Evolutionary conservation across 2,888 invertebrate species (phyloP).

Genomic region (Cataglyphis cursor): DNA sequence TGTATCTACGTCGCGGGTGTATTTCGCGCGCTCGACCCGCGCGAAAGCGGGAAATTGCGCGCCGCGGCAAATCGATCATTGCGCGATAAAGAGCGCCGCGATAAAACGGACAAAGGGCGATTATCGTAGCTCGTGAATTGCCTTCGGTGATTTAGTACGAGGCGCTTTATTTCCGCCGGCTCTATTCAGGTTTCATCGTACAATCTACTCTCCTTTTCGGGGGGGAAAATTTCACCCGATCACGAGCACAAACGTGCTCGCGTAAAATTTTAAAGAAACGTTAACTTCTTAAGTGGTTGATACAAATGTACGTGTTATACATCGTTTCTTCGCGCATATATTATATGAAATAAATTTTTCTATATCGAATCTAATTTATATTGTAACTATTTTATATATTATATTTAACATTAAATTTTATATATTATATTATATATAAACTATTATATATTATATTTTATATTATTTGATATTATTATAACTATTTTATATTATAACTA

Average conservation of each 20-base stretch:
- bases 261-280: slow-evolving; percentile 12
- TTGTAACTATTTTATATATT: too few species aligned
- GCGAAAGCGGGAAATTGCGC: slow-evolving; percentile 74
- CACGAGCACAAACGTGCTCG: neutral
- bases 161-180: slow-evolving; percentile 53
- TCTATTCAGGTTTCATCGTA: slow-evolving; percentile 52
- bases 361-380: neutral
- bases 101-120: slow-evolving; percentile 68
- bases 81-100: slow-evolving; percentile 64
- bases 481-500: neutral
- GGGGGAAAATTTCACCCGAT: slow-evolving; percentile 20
- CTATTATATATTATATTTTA: too few species aligned
- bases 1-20: neutral
- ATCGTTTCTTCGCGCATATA: neutral
- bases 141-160: slow-evolving; percentile 58
- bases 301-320: too few species aligned
- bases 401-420: too few species aligned
- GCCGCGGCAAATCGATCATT: slow-evolving; percentile 75
- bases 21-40: slow-evolving; percentile 48
- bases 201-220: slow-evolving; percentile 36
- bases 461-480: too few species aligned
- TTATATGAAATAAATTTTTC: neutral
- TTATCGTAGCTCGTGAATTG: slow-evolving; percentile 70
- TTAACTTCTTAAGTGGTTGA: neutral
- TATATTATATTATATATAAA: too few species aligned